Evolutionary conservation across 2,888 invertebrate species (phyloP).

Genomic region (Diabrotica balteata): DNA sequence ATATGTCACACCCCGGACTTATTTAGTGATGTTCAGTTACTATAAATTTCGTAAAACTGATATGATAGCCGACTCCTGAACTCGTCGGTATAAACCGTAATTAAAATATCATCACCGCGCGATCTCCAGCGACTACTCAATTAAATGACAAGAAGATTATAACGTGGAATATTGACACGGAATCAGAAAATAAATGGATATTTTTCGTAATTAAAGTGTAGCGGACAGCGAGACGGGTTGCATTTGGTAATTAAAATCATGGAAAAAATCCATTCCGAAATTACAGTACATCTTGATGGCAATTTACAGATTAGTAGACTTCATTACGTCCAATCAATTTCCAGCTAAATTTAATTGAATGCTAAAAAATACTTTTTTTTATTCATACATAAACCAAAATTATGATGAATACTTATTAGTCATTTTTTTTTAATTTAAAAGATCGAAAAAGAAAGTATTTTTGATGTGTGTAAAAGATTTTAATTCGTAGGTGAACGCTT

Average conservation of each 20-base stretch:
- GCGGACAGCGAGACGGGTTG: slow-evolving; percentile 13
- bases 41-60: no score
- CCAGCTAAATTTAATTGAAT: background rate
- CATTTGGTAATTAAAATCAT: slow-evolving; percentile 52
- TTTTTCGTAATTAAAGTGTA: slow-evolving; percentile 37
- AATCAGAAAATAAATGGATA: slow-evolving; percentile 22
- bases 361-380: background rate
- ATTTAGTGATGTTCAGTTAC: no score
- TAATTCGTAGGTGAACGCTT: no score
- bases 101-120: no score
- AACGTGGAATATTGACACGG: slow-evolving; percentile 26
- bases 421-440: no score
- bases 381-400: background rate
- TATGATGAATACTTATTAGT: no score
- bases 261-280: slow-evolving; percentile 52
- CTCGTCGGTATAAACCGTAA: no score
- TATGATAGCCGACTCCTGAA: no score
- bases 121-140: slow-evolving; percentile 3
- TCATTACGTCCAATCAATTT: slow-evolving; percentile 5
- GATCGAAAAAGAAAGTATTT: no score
- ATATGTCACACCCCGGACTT: no score
- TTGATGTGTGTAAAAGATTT: no score
- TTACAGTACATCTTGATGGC: slow-evolving; percentile 49
- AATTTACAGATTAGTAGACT: slow-evolving; percentile 51
- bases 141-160: slow-evolving; percentile 16